Percentiles rank a stretch among this genome's conserved stretches.
Evolutionary conservation across 2,888 invertebrate species (phyloP).

Genomic region (Torymus auratus): DNA sequence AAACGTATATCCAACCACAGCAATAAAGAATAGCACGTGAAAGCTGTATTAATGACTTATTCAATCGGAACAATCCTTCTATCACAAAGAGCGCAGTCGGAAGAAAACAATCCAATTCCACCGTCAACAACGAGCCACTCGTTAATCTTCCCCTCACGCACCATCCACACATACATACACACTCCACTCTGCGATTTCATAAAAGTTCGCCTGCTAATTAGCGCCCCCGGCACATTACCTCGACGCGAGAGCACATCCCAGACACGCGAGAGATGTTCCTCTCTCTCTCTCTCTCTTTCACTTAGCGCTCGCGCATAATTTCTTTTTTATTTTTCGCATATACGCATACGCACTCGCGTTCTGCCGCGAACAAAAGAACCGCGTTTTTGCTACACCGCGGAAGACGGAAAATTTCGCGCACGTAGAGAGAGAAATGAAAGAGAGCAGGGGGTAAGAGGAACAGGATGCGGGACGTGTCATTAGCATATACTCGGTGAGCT

Average conservation of each 20-base stretch:
- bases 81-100: not conserved
- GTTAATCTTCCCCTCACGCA: too few relatives aligned
- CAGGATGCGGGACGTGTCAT: slow-evolving; percentile 68
- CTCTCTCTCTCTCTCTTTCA: slow-evolving; percentile 4
- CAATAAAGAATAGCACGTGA: too few relatives aligned
- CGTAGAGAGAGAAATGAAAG: slow-evolving; percentile 9
- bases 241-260: not conserved
- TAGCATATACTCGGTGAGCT: slow-evolving; percentile 64
- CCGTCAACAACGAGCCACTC: not conserved
- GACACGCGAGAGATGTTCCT: slow-evolving; percentile 16
- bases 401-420: slow-evolving; percentile 46
- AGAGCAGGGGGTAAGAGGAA: slow-evolving; percentile 14
- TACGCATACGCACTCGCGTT: not conserved
- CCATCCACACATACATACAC: not conserved
- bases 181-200: slow-evolving; percentile 8
- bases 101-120: slow-evolving; percentile 6
- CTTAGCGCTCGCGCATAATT: slow-evolving; percentile 33
- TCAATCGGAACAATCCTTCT: not conserved
- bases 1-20: too few relatives aligned
- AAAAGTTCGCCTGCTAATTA: slow-evolving; percentile 50
- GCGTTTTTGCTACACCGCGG: slow-evolving; percentile 14
- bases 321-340: slow-evolving; percentile 18
- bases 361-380: slow-evolving; percentile 47
- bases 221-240: slow-evolving; percentile 2
- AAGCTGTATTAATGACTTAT: too few relatives aligned